A percentile compares a stretch with the other conserved stretches of the same genome.
These are phyloP conservation scores for Gyrodactylus salaris DNA, from an alignment of 1,140 invertebrate genomes.

Conservation along the genomic window DNA sequence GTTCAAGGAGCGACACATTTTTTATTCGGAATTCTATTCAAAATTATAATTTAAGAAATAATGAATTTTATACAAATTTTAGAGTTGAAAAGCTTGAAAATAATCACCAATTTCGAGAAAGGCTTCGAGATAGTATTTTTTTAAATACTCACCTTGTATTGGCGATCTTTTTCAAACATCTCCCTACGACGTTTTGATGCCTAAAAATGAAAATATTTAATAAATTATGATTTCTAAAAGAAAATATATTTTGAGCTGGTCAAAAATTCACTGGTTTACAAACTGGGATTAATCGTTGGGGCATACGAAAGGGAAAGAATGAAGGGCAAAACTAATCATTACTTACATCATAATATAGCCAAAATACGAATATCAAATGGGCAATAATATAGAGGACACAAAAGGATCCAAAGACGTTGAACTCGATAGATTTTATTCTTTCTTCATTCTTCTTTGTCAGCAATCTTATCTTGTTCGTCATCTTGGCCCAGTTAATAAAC, in stretches of 20 bases:
- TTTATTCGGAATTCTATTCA: too few species aligned
- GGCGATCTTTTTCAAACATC: background rate
- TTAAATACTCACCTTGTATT: background rate
- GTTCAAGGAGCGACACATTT: too few species aligned
- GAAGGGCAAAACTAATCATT: background rate
- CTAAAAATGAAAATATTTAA: background rate
- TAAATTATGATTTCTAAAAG: background rate
- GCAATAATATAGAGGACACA: slow-evolving; percentile 11
- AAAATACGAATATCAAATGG: slow-evolving; percentile 12
- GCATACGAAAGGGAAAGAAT: background rate
- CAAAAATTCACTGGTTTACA: too few species aligned
- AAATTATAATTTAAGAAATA: too few species aligned
- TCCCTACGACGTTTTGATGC: background rate
- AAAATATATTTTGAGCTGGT: too few species aligned
- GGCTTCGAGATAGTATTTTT: too few species aligned
- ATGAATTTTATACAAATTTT: too few species aligned
- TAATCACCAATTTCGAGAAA: too few species aligned
- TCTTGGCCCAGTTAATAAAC: background rate
- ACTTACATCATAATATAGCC: slow-evolving; percentile 13
- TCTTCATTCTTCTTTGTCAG: background rate
- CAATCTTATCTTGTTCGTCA: background rate
- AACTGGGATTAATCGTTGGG: too few species aligned
- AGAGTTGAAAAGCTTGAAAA: too few species aligned
- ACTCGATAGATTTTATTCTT: slow-evolving; percentile 8
- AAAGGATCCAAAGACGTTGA: slow-evolving; percentile 12